phyloP scores from a whole-genome alignment of 2,888 invertebrate species.

The Octonoba sinensis region DNA sequence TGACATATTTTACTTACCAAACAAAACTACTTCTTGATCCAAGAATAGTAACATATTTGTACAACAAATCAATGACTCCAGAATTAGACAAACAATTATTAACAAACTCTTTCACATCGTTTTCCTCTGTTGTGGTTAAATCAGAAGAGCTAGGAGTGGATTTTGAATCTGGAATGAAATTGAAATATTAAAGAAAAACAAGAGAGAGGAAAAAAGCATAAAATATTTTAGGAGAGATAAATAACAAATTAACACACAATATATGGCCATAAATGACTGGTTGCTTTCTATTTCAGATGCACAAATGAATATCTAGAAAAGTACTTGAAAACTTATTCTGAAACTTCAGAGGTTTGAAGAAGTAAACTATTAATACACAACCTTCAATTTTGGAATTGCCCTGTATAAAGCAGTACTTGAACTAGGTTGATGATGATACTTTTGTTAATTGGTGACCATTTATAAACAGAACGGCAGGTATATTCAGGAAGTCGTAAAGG shows the following conservation, averaged over 20 bases:
- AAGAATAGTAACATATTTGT: slow-evolving; percentile 67
- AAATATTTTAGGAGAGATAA: neutral
- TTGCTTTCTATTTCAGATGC: no score
- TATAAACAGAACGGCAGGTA: no score
- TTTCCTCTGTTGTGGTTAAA: slow-evolving; percentile 49
- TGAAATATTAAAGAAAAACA: neutral
- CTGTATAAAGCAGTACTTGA: no score
- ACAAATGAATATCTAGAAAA: no score
- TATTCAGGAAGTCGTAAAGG: no score
- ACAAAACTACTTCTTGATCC: slow-evolving; percentile 61
- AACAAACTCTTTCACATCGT: slow-evolving; percentile 67
- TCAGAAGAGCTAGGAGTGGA: slow-evolving; percentile 6
- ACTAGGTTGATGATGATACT: no score
- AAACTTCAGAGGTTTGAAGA: no score
- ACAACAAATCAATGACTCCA: slow-evolving; percentile 69
- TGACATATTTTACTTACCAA: slow-evolving; percentile 64
- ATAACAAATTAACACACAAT: neutral
- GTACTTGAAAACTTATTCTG: no score
- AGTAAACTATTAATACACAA: no score
- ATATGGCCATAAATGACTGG: neutral
- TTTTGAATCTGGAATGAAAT: neutral
- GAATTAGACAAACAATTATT: slow-evolving; percentile 67
- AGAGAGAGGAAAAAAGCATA: neutral
- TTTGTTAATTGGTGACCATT: no score
- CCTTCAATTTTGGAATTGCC: no score